Evolutionary conservation across 2,888 invertebrate genomes (phyloP), one percentile per base, ranked within the genome.

Genomic region (Frankliniella fusca): DNA sequence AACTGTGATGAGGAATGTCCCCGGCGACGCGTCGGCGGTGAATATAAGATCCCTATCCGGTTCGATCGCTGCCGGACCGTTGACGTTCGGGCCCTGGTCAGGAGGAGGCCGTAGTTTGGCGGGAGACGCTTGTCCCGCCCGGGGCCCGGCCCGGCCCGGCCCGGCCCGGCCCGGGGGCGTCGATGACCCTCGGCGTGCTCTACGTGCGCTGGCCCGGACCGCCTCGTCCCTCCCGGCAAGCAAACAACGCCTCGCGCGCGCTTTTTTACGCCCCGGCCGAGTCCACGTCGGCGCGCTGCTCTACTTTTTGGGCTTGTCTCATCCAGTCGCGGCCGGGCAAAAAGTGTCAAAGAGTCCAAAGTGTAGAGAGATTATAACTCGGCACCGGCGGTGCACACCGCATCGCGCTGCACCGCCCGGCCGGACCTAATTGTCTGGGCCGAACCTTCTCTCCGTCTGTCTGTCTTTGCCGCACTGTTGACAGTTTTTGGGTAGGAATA

Each of bases 1-100:
- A 76, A 76, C 23, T 27, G 70, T 23, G 70, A 76, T 76, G 70
- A 76, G 70, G 70, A 76, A 76, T 76, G 70, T 76, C 70, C 61
- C 38, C 38, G 18, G 61, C 61, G 61, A n/a, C 61, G 61, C 18
- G 61, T 61, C 61, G 38, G 3, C 38, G 38, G 38, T 38, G 38
- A 38, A 38, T 38, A 38, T 38, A 38, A 38, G 38, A 38, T 38
- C 38, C 38, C 38, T 38, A 38, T 38, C 38, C 38, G 38, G 38
- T 38, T 38, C 38, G 38, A 38, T 38, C 38, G 38, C 5, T 38
- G 38, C 38, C 61, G 61, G 61, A 0, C 15, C 61, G 61, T 11
- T 38, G 38, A 38, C 38, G 38, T 38, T 5, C 38, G 38, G 38
- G 38, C 38, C 5, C 38, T 5, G 38, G 38, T 38, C 38, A 38